Base-by-base conservation (phyloP, 1,140 invertebrate species). In the Marisa cornuarietis region DNA sequence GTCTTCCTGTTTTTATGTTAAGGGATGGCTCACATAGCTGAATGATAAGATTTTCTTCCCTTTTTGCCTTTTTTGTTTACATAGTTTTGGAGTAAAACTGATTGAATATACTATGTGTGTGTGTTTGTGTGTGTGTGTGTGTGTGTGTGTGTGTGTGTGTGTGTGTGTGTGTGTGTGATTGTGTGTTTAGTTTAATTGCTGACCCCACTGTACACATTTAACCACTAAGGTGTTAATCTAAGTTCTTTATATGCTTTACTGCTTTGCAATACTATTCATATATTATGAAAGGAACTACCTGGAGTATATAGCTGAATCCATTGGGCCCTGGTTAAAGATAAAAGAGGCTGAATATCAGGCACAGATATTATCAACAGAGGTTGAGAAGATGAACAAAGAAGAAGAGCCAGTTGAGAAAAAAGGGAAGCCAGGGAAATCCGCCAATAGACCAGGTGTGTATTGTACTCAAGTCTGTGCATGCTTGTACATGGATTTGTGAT, bases 321-420 rank as follows among this genome's bases (percentile, higher is more conserved):
- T 91, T 18, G 74, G 82, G 22, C 87, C 89, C 31, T 91, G 90
- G 90, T 85, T 85, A 20, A 85, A 87, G 71, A 88, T 87, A 42
- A 87, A 91, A 77, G 90, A 91, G 65, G 89, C 90, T 14, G 89
- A 89, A 66, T 91, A 91, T 63, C 85, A 90, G 79, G 91, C 90
- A 13, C 62, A 83, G 24, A 58, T 88, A 10, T 79, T 91, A 31
- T 84, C 84, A 10, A 68, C 83, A 62, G 90, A 91, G 80, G 86
- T 90, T 0, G 86, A 88, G 49, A 87, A 86, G 61, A 85, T 90
- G 68, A 88, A 88, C 14, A 87, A 88, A 61, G 82, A 80, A 20
- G 86, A 86, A 14, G 76, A 83, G 26, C 80, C 83, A 54, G 82
- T 81, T 6, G 83, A 83, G 31, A 82, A 82, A 20, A 88, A 86